Evolutionary conservation across 2,888 invertebrate species (phyloP).

Genomic region (Ligdia adustata): DNA sequence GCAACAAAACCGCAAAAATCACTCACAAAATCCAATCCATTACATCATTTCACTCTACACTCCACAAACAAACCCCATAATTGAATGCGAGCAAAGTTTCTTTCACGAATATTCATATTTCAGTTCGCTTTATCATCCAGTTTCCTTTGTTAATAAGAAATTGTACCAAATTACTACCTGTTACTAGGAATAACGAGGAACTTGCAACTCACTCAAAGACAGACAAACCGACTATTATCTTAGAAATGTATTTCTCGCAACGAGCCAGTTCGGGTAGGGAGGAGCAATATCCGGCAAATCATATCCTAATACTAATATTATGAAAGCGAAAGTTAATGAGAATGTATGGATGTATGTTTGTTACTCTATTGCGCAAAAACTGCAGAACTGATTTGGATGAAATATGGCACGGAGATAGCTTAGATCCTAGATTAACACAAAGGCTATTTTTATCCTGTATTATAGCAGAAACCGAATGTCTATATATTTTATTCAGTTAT

Average conservation of each 20-base stretch:
- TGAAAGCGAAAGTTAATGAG: not conserved
- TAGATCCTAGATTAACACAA: no score
- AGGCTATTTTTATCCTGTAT: no score
- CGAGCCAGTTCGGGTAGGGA: conserved; percentile 34
- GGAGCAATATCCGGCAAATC: conserved; percentile 6
- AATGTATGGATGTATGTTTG: no score
- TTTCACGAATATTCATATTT: conserved; percentile 13
- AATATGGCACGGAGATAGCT: no score
- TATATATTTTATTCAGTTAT: no score
- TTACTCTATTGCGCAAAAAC: no score
- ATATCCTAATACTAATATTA: not conserved
- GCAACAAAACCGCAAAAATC: no score
- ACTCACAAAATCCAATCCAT: no score
- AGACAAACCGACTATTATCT: conserved; percentile 35
- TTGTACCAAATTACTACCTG: conserved; percentile 20
- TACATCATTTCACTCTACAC: not conserved
- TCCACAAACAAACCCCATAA: not conserved
- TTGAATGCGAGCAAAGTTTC: not conserved
- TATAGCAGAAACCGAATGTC: no score
- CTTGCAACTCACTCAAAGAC: conserved; percentile 37
- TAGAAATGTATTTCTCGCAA: conserved; percentile 43
- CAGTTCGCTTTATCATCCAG: conserved; percentile 9
- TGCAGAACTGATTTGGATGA: no score
- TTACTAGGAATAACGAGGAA: conserved; percentile 27
- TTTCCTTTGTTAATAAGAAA: conserved; percentile 20